A percentile compares a stretch with the other conserved stretches of the same genome.
These are phyloP conservation scores for Drosophila pseudotalamancana DNA, from an alignment of 2,888 invertebrate genomes.

Conservation along the genomic window DNA sequence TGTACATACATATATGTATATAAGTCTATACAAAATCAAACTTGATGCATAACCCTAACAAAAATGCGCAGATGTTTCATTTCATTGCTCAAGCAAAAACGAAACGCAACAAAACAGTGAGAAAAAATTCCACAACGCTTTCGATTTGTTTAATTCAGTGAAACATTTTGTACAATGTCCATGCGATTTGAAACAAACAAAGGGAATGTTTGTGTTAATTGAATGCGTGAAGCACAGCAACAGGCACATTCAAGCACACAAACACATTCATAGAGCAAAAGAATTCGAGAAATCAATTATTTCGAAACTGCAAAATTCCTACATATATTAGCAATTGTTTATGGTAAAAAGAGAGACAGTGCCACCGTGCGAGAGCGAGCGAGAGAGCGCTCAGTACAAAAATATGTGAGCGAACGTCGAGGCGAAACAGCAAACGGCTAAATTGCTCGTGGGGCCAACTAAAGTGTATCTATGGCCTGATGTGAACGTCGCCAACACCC, in stretches of 20 bases:
- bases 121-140: conserved; percentile 64
- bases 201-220: conserved; percentile 78
- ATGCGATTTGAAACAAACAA: conserved; percentile 79
- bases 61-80: conserved; percentile 75
- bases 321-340: conserved; percentile 78
- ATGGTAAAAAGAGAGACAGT: conserved; percentile 54
- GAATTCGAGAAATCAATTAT: conserved; percentile 78
- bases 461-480: conserved; percentile 78
- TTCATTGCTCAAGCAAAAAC: conserved; percentile 45
- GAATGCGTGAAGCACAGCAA: conserved; percentile 72
- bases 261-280: conserved; percentile 43
- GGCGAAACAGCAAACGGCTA: conserved; percentile 56
- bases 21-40: conserved; percentile 34
- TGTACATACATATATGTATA: conserved; percentile 1
- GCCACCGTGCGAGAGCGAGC: conserved; percentile 5
- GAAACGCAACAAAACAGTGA: conserved; percentile 16
- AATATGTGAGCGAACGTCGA: conserved; percentile 63
- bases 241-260: conserved; percentile 9
- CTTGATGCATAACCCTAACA: conserved; percentile 71
- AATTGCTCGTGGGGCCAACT: conserved; percentile 52
- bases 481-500: conserved; percentile 43
- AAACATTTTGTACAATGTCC: conserved; percentile 77
- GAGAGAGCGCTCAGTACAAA: conserved; percentile 21
- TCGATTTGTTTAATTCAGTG: conserved; percentile 59
- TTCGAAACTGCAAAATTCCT: conserved; percentile 79